phyloP scores from a whole-genome alignment of 1,140 invertebrate species.

The Chrysomallon squamiferum region DNA sequence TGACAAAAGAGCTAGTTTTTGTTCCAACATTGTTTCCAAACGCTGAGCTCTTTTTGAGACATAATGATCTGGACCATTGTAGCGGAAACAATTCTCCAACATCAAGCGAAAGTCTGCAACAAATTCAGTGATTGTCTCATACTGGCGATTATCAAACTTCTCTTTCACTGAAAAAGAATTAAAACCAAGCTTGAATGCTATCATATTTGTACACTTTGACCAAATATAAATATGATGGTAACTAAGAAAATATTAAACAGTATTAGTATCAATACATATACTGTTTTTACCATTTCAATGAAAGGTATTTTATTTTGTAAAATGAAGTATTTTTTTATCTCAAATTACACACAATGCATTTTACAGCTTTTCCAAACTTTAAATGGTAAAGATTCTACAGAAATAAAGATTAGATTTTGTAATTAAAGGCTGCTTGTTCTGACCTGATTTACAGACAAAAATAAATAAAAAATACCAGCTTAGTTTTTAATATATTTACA shows the following conservation, averaged over 20 bases:
- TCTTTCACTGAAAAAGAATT: slow-evolving; percentile 60
- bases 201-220: not conserved
- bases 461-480: too few species aligned
- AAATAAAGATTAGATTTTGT: too few species aligned
- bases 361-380: too few species aligned
- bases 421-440: too few species aligned
- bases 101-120: slow-evolving; percentile 66
- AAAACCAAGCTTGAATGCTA: not conserved
- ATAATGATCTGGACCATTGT: slow-evolving; percentile 65
- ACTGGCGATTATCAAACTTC: slow-evolving; percentile 62
- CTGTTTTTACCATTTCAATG: too few species aligned
- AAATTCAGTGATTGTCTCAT: slow-evolving; percentile 63
- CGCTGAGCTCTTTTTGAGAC: slow-evolving; percentile 64
- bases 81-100: slow-evolving; percentile 68
- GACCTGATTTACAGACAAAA: too few species aligned
- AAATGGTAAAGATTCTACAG: too few species aligned
- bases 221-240: not conserved
- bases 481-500: too few species aligned
- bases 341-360: too few species aligned
- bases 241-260: not conserved
- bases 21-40: slow-evolving; percentile 66
- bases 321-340: too few species aligned
- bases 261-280: too few species aligned
- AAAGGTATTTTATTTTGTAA: too few species aligned
- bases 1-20: slow-evolving; percentile 64